Evolutionary conservation across 2,888 invertebrate genomes (phyloP), one percentile per base, ranked within the genome.

Genomic region (Diadegma fenestrale): DNA sequence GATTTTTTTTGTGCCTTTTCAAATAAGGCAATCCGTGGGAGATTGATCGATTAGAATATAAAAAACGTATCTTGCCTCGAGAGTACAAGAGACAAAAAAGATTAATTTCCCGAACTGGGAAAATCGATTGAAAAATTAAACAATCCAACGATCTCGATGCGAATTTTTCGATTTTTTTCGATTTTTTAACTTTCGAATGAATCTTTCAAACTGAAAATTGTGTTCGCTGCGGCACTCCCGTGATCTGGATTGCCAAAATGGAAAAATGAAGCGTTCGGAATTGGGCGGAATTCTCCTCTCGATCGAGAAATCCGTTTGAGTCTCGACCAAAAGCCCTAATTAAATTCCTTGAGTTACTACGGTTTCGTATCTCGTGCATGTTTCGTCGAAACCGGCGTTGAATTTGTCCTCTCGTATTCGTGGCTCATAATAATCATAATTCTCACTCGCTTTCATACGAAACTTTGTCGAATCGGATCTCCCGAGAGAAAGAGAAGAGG

Each of bases 271-370:
- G 58, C 14, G 26, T 26, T 14, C 26, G 14, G 10, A 26, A 58
- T 58, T 58, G 26, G 26, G 10, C 14, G 68, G 63, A 69, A 54
- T 30, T 54, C 51, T 77, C 66, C 54, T 26, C 51, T 5, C n/a
- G 4, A 33, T 30, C n/a, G 76, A 41, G 76, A 71, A n/a, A 83
- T 54, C 68, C 73, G 78, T 78, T 64, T 66, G 61, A 66, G 69
- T 82, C 82, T 82, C 75, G 79, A 69, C 73, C 75, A 63, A 63
- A 78, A 66, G 58, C 82, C 83, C 80, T 88, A 88, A 89, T 89
- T 88, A 86, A 89, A 89, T 88, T 88, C 80, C 82, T 64, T 84
- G 86, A 80, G 82, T 88, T 88, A 88, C 88, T 90, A 83, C 83
- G 82, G 83, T 88, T 88, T 87, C 73, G 82, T 82, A 86, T 73